phyloP scores from a whole-genome alignment of 2,113 vertebrate genomes.

The Labeo rohita region DNA sequence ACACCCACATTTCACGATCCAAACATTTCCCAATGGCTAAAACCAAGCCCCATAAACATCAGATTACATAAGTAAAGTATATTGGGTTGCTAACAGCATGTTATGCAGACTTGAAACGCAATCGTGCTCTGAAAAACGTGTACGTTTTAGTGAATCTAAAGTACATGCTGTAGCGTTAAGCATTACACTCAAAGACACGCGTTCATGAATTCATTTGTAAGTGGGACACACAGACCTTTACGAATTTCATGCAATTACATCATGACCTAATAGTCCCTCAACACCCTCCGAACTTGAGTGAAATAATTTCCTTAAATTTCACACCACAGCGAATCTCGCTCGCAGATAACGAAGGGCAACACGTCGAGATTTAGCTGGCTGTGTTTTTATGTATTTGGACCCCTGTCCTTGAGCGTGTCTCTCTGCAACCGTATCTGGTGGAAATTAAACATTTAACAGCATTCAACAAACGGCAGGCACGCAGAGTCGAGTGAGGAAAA shows the following conservation, averaged over 20 bases:
- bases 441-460: conserved; percentile 61
- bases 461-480: conserved; percentile 39
- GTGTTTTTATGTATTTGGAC: conserved; percentile 46
- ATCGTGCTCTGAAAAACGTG: not conserved
- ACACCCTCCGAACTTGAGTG: conserved; percentile 41
- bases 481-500: conserved; percentile 46
- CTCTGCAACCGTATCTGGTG: conserved; percentile 41
- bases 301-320: conserved; percentile 55
- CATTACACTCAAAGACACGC: conserved; percentile 47
- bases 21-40: not conserved
- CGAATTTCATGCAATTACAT: conserved; percentile 62
- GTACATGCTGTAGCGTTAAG: not conserved
- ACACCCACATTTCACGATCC: not conserved
- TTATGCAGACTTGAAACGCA: not conserved
- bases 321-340: conserved; percentile 25
- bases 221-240: conserved; percentile 46
- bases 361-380: conserved; percentile 36
- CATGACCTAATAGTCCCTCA: conserved; percentile 54
- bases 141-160: not conserved
- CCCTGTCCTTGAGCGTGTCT: conserved; percentile 56
- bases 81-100: not conserved
- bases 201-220: conserved; percentile 45
- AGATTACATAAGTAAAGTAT: not conserved
- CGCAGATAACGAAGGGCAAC: conserved; percentile 37
- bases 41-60: not conserved